Conservation (phyloP, 2,797 vertebrate genomes). For the Cercopithecus petaurista region DNA sequence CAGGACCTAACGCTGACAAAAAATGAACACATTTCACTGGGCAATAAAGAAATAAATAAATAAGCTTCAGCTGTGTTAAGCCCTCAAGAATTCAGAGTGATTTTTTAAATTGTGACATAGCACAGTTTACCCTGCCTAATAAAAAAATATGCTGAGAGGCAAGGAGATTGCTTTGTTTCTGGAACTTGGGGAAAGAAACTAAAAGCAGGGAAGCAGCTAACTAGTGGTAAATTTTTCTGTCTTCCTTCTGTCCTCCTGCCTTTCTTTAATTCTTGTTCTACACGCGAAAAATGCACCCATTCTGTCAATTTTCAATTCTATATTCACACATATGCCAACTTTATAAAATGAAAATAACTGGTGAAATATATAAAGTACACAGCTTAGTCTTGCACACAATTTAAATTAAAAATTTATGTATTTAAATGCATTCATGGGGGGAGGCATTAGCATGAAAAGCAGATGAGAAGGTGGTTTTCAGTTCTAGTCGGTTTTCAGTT, state of each 20-base stretch:
- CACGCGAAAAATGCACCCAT: constrained; percentile 49
- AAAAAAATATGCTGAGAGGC: neutral
- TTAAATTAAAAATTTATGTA: constrained; percentile 69
- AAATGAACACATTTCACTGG: neutral
- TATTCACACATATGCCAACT: constrained; percentile 71
- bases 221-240: neutral
- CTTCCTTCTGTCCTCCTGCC: constrained; percentile 24
- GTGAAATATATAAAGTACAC: constrained; percentile 66
- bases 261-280: constrained; percentile 47
- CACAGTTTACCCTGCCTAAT: neutral
- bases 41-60: neutral
- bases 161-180: neutral
- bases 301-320: constrained; percentile 76
- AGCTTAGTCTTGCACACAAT: constrained; percentile 76
- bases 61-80: neutral
- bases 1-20: neutral
- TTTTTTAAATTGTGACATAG: neutral
- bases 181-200: neutral
- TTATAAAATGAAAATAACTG: constrained; percentile 73
- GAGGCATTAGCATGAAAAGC: constrained; percentile 67
- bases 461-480: constrained; percentile 64
- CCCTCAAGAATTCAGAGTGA: neutral
- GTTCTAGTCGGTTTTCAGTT: constrained; percentile 52
- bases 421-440: constrained; percentile 73
- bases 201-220: constrained; percentile 41